Evolutionary conservation across 2,888 invertebrate species (phyloP), one percentile per base, ranked within the genome.

Genomic region (Eupithecia insigniata): DNA sequence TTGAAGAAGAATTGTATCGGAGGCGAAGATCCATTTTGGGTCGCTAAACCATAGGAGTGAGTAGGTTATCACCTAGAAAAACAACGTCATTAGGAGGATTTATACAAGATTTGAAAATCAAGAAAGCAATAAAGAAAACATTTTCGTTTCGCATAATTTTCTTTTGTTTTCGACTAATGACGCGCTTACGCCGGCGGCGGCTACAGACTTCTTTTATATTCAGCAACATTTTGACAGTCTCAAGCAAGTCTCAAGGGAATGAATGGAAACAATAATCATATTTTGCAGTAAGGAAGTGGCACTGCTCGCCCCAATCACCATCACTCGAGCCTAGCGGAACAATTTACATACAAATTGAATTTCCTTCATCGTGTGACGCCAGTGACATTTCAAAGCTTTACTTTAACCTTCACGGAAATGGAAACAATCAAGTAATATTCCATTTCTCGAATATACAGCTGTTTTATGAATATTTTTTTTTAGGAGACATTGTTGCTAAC

Each of bases 331-430:
- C 30, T 58, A 68, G 58, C 58, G 60, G 69, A 66, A 66, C 32
- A 64, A 66, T 72, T 69, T 69, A 66, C 66, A 69, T 72, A 51
- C 69, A 72, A 69, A 69, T 69, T 66, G 65, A 69, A 66, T 66
- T 69, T 66, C 51, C 66, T 30, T 69, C 69, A 66, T 55, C 61
- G 69, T 69, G 68, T 72, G 72, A 72, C 51, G 51, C 22, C 43
- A 36, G 69, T 69, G 72, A 72, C 69, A 74, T 62, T 68, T 67
- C 43, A 61, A 68, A 69, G 46, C 65, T 36, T 22, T 28, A 30
- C 36, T 61, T 67, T 43, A 55, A 36, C 62, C 46, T n/a, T 64
- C 55, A 64, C 36, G 55, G 67, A 71, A 66, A 61, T 61, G 61
- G 34, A 72, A 65, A 68, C 64, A 72, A 72, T 22, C 8, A 28